Base-by-base conservation (phyloP, 2,113 vertebrate genomes). In the Cinclus mexicanus region DNA sequence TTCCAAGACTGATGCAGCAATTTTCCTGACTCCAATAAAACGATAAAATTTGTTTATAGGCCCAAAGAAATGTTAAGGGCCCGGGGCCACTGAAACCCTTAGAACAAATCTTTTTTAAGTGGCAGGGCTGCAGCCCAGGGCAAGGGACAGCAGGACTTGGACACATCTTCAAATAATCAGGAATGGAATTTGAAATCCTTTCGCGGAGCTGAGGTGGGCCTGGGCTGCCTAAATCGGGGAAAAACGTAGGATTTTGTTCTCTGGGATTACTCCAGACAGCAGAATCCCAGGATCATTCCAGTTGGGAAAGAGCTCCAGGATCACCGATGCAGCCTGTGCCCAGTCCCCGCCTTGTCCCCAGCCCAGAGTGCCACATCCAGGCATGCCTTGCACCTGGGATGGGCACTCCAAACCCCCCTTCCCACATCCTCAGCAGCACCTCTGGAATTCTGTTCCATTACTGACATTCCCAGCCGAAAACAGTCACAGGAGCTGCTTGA, bases 41-140 rank as follows among this genome's bases (percentile, higher is more conserved):
- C 57, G 18, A 95, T 96, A 87, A 97, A 94, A 95, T 90, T 94
- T 52, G 14, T 91, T 97, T 93, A 88, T 93, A 56, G 94, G 55
- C 86, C 76, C 72, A 71, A 75, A 80, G 72, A 87, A 87, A 91
- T 86, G 96, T 69, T 95, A 96, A 97, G 72, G 93, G 81, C 35
- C 35, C 35, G 35, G 35, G 35, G 35, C 87, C 76, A 60, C 79
- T 28, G 84, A 42, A 95, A 80, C 25, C 74, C 87, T 50, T 53
- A 35, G 85, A 95, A 94, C 69, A 93, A 95, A 97, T 89, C 93
- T 90, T 91, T 84, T 97, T 95, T 90, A 84, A 91, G 90, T 95
- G 77, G 80, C 83, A 96, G 70, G 68, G 67, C 37, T 35, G 83
- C 52, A 47, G 23, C 46, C 55, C 68, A 37, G 31, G 77, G 39